These are phyloP conservation scores for Athetis lepigone DNA, from an alignment of 2,888 invertebrate genomes.

Conservation along the genomic window DNA sequence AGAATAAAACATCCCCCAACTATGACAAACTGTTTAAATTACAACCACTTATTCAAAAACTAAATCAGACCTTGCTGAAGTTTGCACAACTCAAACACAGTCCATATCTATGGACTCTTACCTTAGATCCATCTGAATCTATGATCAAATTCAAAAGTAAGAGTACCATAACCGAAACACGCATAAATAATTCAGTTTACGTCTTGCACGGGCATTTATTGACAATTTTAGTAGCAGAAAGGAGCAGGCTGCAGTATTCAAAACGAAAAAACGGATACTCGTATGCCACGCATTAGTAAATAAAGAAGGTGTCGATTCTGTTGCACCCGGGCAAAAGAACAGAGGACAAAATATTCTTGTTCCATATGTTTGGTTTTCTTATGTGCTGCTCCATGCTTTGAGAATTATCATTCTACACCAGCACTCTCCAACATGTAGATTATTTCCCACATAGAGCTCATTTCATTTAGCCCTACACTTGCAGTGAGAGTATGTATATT, in stretches of 20 bases:
- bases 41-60: slow-evolving; percentile 39
- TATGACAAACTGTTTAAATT: slow-evolving; percentile 42
- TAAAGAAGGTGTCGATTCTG: slow-evolving; percentile 39
- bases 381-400: slow-evolving; percentile 40
- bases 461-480: slow-evolving; percentile 21
- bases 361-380: slow-evolving; percentile 37
- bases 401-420: slow-evolving; percentile 34
- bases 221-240: slow-evolving; percentile 18
- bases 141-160: slow-evolving; percentile 30
- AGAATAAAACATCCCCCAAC: slow-evolving; percentile 11
- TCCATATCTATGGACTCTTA: too few relatives aligned
- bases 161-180: slow-evolving; percentile 23
- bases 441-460: slow-evolving; percentile 29
- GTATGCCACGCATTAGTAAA: slow-evolving; percentile 43
- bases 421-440: slow-evolving; percentile 26
- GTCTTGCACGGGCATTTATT: slow-evolving; percentile 19
- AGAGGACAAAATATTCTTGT: slow-evolving; percentile 42
- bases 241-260: slow-evolving; percentile 24
- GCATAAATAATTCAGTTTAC: slow-evolving; percentile 32
- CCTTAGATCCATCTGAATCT: too few relatives aligned
- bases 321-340: slow-evolving; percentile 40
- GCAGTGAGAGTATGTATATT: slow-evolving; percentile 26
- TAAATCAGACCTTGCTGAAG: slow-evolving; percentile 44
- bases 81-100: slow-evolving; percentile 26
- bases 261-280: too few relatives aligned